A percentile compares a stretch with the other conserved stretches of the same genome.
phyloP scores from a whole-genome alignment of 1,140 invertebrate genomes.

The Arion vulgaris region DNA sequence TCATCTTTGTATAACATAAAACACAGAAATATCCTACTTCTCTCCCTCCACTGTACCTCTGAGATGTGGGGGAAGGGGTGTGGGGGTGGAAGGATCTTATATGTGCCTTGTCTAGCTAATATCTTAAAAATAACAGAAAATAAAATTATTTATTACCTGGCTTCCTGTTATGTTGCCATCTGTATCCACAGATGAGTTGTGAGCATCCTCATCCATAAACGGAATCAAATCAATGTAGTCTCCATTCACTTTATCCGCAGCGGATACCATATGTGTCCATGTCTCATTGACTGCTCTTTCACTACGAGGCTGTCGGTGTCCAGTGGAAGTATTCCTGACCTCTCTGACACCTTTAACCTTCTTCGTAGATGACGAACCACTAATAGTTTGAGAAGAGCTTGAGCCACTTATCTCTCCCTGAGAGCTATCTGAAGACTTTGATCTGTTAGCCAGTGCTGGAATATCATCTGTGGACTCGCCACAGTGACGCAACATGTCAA shows the following conservation, averaged over 20 bases:
- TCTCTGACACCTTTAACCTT: not conserved
- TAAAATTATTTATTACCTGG: conserved; percentile 28
- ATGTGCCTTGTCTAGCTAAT: too few species aligned
- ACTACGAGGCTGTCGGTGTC: not conserved
- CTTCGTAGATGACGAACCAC: not conserved
- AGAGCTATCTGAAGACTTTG: conserved; percentile 15
- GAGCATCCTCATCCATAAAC: conserved; percentile 67
- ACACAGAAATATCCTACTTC: too few species aligned
- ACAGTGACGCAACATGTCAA: conserved; percentile 58
- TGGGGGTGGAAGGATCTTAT: too few species aligned
- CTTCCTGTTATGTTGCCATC: conserved; percentile 52
- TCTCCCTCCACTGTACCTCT: too few species aligned
- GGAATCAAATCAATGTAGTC: conserved; percentile 71
- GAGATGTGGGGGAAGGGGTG: too few species aligned
- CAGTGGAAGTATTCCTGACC: not conserved
- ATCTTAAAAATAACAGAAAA: too few species aligned
- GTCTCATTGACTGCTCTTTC: conserved; percentile 56
- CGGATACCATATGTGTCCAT: conserved; percentile 68
- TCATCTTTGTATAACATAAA: too few species aligned
- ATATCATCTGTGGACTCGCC: conserved; percentile 54
- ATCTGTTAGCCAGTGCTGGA: conserved; percentile 40
- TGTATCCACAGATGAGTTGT: conserved; percentile 55
- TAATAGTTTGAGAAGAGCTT: not conserved
- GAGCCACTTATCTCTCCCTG: not conserved
- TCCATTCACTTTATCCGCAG: conserved; percentile 64